These are phyloP conservation scores for Drosophila oshimai DNA, from an alignment of 1,140 invertebrate genomes.

Conservation along the genomic window DNA sequence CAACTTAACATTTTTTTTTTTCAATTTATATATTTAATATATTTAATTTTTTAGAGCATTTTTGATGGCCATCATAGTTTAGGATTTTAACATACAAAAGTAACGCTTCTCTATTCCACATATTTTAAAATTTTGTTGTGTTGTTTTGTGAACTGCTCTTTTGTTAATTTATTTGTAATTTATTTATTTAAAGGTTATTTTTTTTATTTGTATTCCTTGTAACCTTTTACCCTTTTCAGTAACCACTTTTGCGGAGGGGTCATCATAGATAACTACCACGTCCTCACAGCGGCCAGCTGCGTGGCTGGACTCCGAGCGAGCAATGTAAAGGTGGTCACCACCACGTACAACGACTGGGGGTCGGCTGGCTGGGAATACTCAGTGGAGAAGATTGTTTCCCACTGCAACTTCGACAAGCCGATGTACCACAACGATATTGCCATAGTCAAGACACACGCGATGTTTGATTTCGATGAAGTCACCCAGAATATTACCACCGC, in stretches of 20 bases:
- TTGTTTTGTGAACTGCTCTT: too few species aligned
- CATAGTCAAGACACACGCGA: constrained; percentile 78
- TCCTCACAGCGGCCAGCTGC: constrained; percentile 83
- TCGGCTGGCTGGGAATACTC: constrained; percentile 49
- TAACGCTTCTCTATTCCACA: too few species aligned
- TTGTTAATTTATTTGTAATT: not conserved
- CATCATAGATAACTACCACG: constrained; percentile 78
- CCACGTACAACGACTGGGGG: constrained; percentile 67
- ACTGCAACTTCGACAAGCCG: constrained; percentile 76
- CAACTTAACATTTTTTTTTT: not conserved
- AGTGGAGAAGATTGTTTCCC: constrained; percentile 50
- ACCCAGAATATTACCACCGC: constrained; percentile 82
- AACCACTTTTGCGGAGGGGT: constrained; percentile 82
- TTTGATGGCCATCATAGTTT: too few species aligned
- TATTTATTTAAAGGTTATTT: not conserved
- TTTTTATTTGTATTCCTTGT: not conserved
- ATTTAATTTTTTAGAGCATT: not conserved
- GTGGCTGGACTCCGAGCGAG: constrained; percentile 47
- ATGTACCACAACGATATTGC: constrained; percentile 84
- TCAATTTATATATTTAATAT: not conserved
- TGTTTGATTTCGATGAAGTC: constrained; percentile 83
- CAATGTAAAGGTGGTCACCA: constrained; percentile 56
- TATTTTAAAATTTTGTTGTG: too few species aligned
- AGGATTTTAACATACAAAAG: too few species aligned
- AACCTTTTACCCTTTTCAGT: constrained; percentile 3